These are phyloP conservation scores for Heliothis virescens DNA, from an alignment of 1,140 invertebrate species.

Conservation along the genomic window DNA sequence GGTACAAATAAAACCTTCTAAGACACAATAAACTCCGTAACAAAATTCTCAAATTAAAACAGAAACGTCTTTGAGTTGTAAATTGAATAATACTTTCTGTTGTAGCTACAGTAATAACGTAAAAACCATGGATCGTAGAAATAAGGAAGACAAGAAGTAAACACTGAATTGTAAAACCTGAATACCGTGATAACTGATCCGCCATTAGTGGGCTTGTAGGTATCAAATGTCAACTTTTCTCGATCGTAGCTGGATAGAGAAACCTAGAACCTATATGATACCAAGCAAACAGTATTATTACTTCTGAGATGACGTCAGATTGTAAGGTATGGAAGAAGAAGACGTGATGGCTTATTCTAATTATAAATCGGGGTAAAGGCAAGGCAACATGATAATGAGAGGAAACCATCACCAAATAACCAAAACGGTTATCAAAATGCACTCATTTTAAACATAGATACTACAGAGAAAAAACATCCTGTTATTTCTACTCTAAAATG, in stretches of 20 bases:
- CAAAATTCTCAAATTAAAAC: constrained; percentile 10
- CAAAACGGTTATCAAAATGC: not conserved
- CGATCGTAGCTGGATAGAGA: too few species aligned
- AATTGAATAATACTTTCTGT: not conserved
- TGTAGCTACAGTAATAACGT: not conserved
- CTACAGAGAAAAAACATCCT: not conserved
- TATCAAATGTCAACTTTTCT: too few species aligned
- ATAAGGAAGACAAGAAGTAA: not conserved
- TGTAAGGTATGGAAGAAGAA: too few species aligned
- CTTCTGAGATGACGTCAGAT: too few species aligned
- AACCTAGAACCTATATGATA: too few species aligned
- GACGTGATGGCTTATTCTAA: too few species aligned
- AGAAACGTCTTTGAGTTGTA: constrained; percentile 6
- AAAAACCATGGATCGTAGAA: not conserved
- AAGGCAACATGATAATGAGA: too few species aligned
- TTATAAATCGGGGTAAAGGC: too few species aligned
- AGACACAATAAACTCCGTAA: not conserved
- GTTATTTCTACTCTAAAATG: not conserved
- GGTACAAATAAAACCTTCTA: not conserved
- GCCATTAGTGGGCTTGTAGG: too few species aligned
- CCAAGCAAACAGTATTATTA: too few species aligned
- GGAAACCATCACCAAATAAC: not conserved
- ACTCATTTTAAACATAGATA: too few species aligned
- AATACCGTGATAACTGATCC: too few species aligned
- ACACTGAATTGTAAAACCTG: not conserved